Conservation (phyloP, 2,797 vertebrate species). For the Cichlasoma orientale region DNA sequence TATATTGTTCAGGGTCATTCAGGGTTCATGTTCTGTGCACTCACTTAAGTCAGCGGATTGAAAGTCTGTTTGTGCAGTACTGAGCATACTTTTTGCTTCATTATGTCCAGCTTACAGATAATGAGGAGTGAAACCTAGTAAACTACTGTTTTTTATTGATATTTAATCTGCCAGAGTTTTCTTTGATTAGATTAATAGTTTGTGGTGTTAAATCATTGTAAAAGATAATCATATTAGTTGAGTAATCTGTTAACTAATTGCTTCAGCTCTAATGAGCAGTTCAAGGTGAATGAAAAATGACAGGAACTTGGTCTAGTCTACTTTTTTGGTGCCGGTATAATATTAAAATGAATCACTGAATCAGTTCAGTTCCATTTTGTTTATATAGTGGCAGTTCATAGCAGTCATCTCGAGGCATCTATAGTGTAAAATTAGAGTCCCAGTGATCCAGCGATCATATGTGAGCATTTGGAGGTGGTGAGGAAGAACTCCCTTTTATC, state of each 20-base stretch:
- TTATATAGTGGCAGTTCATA: background rate
- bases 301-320: background rate
- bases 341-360: too few relatives aligned
- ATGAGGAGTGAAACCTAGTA: background rate
- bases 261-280: background rate
- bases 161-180: background rate
- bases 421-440: background rate
- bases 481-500: constrained; percentile 1
- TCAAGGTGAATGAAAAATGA: background rate
- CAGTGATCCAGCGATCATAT: background rate
- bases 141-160: background rate
- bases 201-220: background rate
- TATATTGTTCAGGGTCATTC: constrained; percentile 12
- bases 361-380: too few relatives aligned
- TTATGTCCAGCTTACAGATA: background rate
- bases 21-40: background rate
- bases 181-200: background rate
- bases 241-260: background rate
- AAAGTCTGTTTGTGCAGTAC: background rate
- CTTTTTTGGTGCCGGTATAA: background rate
- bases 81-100: background rate
- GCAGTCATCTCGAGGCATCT: background rate
- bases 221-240: background rate
- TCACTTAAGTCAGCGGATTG: background rate
- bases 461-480: background rate